A percentile compares a stretch with the other conserved stretches of the same genome.
These are phyloP conservation scores for Amorpha juglandis DNA, from an alignment of 2,888 invertebrate genomes.

Conservation along the genomic window DNA sequence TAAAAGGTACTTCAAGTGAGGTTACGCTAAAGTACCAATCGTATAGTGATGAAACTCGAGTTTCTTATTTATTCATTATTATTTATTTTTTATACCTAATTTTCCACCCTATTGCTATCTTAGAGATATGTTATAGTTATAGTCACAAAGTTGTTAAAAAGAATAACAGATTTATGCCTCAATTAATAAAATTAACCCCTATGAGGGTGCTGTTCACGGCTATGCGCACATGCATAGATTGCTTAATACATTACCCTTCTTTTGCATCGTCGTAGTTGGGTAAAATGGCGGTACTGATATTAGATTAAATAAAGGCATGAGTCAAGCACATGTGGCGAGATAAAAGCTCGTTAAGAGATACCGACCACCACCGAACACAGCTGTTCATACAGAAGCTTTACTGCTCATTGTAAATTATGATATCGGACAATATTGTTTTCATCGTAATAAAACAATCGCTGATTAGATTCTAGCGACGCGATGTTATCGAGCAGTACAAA, in stretches of 20 bases:
- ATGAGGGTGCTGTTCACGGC: too few species aligned
- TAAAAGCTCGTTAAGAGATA: neutral
- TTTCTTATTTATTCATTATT: neutral
- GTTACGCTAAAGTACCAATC: too few species aligned
- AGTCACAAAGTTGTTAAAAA: too few species aligned
- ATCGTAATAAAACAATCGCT: conserved; percentile 3
- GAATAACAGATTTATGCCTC: too few species aligned
- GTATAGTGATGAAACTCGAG: too few species aligned
- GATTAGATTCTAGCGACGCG: neutral
- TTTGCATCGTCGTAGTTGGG: neutral
- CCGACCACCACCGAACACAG: neutral
- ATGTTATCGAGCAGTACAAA: neutral
- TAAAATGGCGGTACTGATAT: neutral
- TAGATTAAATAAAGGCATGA: conserved; percentile 1
- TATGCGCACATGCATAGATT: neutral
- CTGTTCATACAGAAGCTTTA: neutral
- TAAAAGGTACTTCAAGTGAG: too few species aligned
- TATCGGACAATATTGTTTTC: conserved; percentile 5
- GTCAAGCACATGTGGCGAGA: neutral
- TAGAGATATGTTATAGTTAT: too few species aligned
- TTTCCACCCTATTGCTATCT: too few species aligned
- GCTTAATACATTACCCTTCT: neutral
- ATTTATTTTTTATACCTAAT: neutral
- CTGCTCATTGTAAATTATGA: conserved; percentile 3
- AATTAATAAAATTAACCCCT: too few species aligned